Base-by-base conservation (phyloP, 23 tunicate species). In the Botrylloides violaceus region DNA sequence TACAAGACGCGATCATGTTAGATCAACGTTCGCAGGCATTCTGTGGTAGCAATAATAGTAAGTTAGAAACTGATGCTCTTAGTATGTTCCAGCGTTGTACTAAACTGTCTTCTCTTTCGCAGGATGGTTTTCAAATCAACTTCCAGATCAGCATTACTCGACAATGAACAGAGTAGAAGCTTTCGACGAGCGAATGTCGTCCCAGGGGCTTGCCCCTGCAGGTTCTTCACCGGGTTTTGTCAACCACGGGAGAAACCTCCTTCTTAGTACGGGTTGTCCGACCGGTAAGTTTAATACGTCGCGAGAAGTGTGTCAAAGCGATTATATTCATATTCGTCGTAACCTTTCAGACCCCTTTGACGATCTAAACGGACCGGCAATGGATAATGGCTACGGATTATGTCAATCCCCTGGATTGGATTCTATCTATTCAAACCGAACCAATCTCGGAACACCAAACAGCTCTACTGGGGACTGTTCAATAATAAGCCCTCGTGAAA, bases 41-140 rank as follows among this genome's bases (percentile, higher is more conserved):
- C 15, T 43, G 12, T 7, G 15, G 15, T 43, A 43, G 53, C 53
- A 43, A 43, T 43, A 9, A 9, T 43, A 43, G 53, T 43, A 43
- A 43, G 53, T 43, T 15, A 59, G 64, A 59, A 59, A 23, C 30
- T 59, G 64, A 59, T 59, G 19, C n/a, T n/a, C n/a, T n/a, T 59
- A 21, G 30, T 59, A 21, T 59, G 70, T 63, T 12, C 35, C 7
- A 5, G 5, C 5, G 4, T 4, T 63, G 4, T 15, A 63, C 35
- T 63, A 21, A 59, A 59, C 19, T 21, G 9, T 31, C 6, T 28
- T 29, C 25, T 68, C 0, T 36, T 20, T 68, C 37, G 58, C 74
- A 68, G 74, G 2, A 68, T 68, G 74, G 74, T 68, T 68, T 4
- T n/a, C 58, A 37, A 68, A 68, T 25, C 35, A 37, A 37, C 55